These are phyloP conservation scores for Silurus aristotelis DNA, from an alignment of 2,797 vertebrate genomes.

Conservation along the genomic window DNA sequence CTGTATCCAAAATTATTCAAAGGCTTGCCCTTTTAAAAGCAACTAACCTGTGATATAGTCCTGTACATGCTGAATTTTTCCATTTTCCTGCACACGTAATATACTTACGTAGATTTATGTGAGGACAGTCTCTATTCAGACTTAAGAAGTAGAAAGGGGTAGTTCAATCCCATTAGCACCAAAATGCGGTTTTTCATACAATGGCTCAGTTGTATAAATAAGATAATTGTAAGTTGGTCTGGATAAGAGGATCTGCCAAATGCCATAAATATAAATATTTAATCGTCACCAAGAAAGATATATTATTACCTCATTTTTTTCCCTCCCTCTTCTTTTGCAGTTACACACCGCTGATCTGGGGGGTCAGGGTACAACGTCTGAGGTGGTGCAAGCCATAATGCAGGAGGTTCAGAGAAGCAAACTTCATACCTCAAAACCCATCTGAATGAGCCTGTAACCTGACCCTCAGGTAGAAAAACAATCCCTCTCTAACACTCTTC, in stretches of 20 bases:
- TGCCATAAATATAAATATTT: too few species aligned
- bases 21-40: background rate
- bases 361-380: slow-evolving; percentile 80
- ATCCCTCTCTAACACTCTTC: background rate
- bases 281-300: background rate
- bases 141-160: too few species aligned
- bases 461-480: slow-evolving; percentile 8
- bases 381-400: slow-evolving; percentile 80
- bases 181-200: too few species aligned
- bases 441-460: slow-evolving; percentile 30
- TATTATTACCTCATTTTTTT: too few species aligned
- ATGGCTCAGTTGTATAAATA: too few species aligned
- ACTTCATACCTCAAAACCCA: slow-evolving; percentile 48
- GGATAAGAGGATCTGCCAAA: too few species aligned
- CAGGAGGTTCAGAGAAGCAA: slow-evolving; percentile 67
- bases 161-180: too few species aligned
- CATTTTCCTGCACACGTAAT: background rate
- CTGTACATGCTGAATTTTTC: background rate
- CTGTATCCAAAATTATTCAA: background rate
- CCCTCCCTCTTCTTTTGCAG: slow-evolving; percentile 33
- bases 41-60: background rate
- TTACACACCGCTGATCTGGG: slow-evolving; percentile 77
- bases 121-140: background rate
- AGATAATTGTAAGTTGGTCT: too few species aligned
- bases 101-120: background rate